These are phyloP conservation scores for Paracanthobrama guichenoti DNA, from an alignment of 2,113 vertebrate genomes.

Conservation along the genomic window DNA sequence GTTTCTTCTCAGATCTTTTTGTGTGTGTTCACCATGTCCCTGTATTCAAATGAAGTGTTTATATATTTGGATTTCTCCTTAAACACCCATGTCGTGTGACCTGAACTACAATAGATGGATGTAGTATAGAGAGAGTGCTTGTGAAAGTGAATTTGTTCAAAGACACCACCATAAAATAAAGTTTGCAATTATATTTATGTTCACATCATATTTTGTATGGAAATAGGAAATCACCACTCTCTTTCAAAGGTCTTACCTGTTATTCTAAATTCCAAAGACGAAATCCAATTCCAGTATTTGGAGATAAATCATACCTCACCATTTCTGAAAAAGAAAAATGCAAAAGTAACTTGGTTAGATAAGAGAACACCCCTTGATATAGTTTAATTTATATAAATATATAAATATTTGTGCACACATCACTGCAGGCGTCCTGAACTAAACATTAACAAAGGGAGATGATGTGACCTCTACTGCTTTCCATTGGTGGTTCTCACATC, in stretches of 20 bases:
- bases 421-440: neutral
- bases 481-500: neutral
- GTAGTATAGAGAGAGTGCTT: neutral
- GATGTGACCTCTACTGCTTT: neutral
- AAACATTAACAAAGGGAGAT: neutral
- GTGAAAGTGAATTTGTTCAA: neutral
- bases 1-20: neutral
- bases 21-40: neutral
- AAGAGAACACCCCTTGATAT: neutral
- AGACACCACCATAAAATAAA: neutral
- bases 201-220: neutral
- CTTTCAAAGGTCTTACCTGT: slow-evolving; percentile 4
- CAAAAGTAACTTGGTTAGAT: slow-evolving; percentile 3
- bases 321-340: neutral
- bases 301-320: neutral
- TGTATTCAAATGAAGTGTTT: neutral
- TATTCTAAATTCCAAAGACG: neutral
- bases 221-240: slow-evolving; percentile 17
- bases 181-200: neutral
- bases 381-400: too few relatives aligned
- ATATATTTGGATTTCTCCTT: slow-evolving; percentile 21
- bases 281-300: neutral
- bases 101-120: slow-evolving; percentile 3
- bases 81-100: neutral
- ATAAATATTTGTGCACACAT: neutral